Evolutionary conservation across 1,140 invertebrate genomes (phyloP), one percentile per base, ranked within the genome.

Genomic region (Drosophila punjabiensis): DNA sequence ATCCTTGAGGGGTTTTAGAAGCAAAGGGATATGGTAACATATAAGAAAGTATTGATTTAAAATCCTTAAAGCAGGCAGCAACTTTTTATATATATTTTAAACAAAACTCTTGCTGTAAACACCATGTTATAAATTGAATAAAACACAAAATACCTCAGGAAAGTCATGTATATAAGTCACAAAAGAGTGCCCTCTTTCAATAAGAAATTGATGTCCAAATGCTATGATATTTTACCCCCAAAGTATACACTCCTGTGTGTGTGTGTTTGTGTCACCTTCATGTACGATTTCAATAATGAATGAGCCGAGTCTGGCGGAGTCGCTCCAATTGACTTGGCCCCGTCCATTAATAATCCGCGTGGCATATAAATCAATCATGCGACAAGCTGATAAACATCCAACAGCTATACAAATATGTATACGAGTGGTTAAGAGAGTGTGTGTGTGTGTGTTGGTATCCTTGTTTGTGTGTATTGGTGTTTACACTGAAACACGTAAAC

Each of bases 381-480:
- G 86, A 89, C 85, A 90, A 85, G 81, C 85, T 76, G 81, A 90
- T 89, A 90, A 85, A 84, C 74, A 89, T 89, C 69, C 68, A 68
- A 65, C 63, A 82, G 64, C 64, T 56, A 61, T 16, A 63, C 73
- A 81, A 56, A 82, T 73, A 61, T 60, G 20, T 48, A 59, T 71
- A 24, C 24, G 59, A 52, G 60, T 50, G 52, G 48, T 69, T 68
- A 53, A 16, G 43, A 6, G 11, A 30, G 52, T 32, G 13, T 45
- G 32, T 30, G 48, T 35, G 30, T 56, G 18, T 43, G 32, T 16
- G 8, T 48, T 47, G 45, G 11, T 20, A 47, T 39, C 48, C 48
- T 18, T 13, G 50, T n/a, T n/a, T 58, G 39, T 65, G 70, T 65
- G 39, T 24, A 24, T 14, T 39, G 52, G 33, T 66, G 70, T 53